A percentile compares a stretch with the other conserved stretches of the same genome.
phyloP scores from a whole-genome alignment of 2,888 invertebrate species.

The Harpagoxenus sublaevis region DNA sequence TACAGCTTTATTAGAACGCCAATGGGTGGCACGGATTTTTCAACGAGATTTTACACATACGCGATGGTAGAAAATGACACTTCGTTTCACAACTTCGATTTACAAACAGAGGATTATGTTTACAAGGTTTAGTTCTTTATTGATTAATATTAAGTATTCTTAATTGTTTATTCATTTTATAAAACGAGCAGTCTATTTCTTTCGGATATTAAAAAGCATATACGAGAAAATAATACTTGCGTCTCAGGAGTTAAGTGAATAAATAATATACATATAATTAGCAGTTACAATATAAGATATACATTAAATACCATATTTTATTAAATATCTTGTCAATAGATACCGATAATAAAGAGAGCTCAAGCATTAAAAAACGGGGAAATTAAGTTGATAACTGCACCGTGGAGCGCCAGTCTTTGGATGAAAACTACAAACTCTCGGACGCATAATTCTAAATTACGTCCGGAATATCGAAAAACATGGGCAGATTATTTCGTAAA shows the following conservation, averaged over 20 bases:
- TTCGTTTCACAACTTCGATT: slow-evolving; percentile 89
- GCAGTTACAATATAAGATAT: neutral
- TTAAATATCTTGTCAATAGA: slow-evolving; percentile 12
- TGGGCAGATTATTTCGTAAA: slow-evolving; percentile 92
- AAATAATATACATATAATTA: neutral
- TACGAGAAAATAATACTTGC: neutral
- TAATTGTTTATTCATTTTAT: neutral
- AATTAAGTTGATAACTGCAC: slow-evolving; percentile 87
- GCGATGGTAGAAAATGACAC: slow-evolving; percentile 89
- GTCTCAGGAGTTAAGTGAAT: neutral
- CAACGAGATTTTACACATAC: slow-evolving; percentile 93
- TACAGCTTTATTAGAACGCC: slow-evolving; percentile 94
- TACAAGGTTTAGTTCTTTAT: slow-evolving; percentile 88
- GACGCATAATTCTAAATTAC: neutral
- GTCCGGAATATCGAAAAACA: slow-evolving; percentile 89
- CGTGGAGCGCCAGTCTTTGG: slow-evolving; percentile 91
- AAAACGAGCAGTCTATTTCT: neutral
- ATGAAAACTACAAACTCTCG: slow-evolving; percentile 90
- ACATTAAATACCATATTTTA: neutral
- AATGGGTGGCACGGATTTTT: slow-evolving; percentile 95
- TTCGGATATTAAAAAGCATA: neutral
- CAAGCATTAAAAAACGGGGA: slow-evolving; percentile 69
- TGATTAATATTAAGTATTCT: neutral
- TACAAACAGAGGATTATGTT: slow-evolving; percentile 90
- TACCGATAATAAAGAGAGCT: slow-evolving; percentile 26